Percentiles rank a stretch among this genome's conserved stretches.
Conservation (phyloP, 1,140 invertebrate species). For the Lanistes nyassanus region DNA sequence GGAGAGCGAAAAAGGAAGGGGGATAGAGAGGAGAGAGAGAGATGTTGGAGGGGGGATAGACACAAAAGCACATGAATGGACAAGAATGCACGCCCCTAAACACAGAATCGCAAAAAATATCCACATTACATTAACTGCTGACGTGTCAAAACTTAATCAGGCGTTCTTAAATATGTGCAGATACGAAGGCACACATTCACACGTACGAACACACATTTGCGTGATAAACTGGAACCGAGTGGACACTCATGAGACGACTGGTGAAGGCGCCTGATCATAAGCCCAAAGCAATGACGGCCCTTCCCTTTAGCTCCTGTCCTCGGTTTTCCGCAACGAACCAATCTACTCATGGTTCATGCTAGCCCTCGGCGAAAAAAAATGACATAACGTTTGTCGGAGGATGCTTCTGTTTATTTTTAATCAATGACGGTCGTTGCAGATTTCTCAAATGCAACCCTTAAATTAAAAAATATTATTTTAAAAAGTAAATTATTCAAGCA, state of each 20-base stretch:
- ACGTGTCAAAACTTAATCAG: background rate
- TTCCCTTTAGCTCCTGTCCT: too few species aligned
- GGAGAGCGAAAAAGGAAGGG: background rate
- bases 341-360: background rate
- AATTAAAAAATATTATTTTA: too few species aligned
- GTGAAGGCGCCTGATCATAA: background rate
- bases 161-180: background rate
- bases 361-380: background rate
- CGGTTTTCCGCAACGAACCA: background rate
- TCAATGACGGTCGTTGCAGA: too few species aligned
- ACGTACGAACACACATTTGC: background rate
- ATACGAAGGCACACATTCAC: background rate
- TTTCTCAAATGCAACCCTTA: too few species aligned
- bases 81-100: background rate
- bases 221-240: background rate
- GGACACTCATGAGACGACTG: background rate
- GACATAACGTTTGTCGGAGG: background rate
- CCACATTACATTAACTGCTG: background rate
- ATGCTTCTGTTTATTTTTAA: too few species aligned
- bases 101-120: background rate
- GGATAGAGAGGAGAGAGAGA: background rate
- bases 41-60: background rate
- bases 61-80: background rate
- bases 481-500: too few species aligned
- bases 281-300: too few species aligned